These are phyloP conservation scores for Protaetia brevitarsis DNA, from an alignment of 1,140 invertebrate genomes.

Conservation along the genomic window DNA sequence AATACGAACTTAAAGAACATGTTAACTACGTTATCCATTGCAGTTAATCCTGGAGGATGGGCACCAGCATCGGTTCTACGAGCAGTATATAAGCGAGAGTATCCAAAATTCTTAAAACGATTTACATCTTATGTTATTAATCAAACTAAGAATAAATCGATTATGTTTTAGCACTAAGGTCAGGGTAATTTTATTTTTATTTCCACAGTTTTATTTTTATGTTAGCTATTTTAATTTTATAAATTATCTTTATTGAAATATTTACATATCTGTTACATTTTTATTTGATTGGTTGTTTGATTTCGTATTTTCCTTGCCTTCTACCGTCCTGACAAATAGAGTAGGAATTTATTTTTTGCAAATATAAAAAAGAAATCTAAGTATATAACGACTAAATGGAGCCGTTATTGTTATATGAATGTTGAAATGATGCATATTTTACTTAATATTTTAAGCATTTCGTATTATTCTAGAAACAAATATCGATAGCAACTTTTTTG, in stretches of 20 bases:
- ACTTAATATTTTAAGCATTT: no score
- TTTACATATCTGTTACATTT: constrained; percentile 15
- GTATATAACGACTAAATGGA: no score
- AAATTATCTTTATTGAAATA: constrained; percentile 15
- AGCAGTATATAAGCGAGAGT: constrained; percentile 97
- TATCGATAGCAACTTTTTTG: no score
- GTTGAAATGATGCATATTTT: no score
- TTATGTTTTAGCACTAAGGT: constrained; percentile 63
- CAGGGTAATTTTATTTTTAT: constrained; percentile 19
- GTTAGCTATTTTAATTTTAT: constrained; percentile 13
- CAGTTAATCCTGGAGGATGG: constrained; percentile 97
- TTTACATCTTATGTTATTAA: constrained; percentile 96
- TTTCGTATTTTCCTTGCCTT: constrained; percentile 22
- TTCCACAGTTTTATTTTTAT: constrained; percentile 22
- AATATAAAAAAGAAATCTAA: no score
- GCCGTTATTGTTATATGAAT: no score
- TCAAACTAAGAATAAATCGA: constrained; percentile 86
- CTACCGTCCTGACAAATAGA: constrained; percentile 59
- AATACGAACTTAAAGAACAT: neutral
- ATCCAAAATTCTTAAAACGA: constrained; percentile 97
- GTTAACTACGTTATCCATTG: constrained; percentile 41
- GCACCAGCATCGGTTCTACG: constrained; percentile 93
- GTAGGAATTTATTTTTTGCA: no score
- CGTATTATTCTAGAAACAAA: no score
- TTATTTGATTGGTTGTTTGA: neutral